phyloP scores from a whole-genome alignment of 2,797 vertebrate species.

The Mus minutoides region DNA sequence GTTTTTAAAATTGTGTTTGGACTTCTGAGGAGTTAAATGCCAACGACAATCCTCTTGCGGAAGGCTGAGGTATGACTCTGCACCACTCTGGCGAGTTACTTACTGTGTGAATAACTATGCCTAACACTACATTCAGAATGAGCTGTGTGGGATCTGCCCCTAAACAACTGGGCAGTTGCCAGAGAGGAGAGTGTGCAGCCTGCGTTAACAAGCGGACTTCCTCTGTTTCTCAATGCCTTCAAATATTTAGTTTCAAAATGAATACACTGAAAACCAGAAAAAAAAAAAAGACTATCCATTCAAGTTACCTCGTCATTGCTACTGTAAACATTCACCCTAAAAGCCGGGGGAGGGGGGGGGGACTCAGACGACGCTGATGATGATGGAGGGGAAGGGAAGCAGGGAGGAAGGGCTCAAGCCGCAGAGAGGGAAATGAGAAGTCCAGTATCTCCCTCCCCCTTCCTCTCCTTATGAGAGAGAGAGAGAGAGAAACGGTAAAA shows the following conservation, averaged over 20 bases:
- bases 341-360: neutral
- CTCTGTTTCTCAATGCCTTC: slow-evolving; percentile 81
- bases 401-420: neutral
- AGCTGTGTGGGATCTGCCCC: slow-evolving; percentile 42
- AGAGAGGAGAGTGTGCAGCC: slow-evolving; percentile 82
- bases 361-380: neutral
- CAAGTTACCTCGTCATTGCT: slow-evolving; percentile 78
- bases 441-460: neutral
- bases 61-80: slow-evolving; percentile 7
- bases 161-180: slow-evolving; percentile 79
- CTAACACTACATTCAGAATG: slow-evolving; percentile 58
- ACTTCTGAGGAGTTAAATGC: neutral
- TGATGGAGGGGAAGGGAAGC: neutral
- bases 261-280: slow-evolving; percentile 77
- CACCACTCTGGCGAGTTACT: slow-evolving; percentile 29
- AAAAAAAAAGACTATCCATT: slow-evolving; percentile 69
- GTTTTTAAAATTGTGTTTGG: neutral
- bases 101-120: slow-evolving; percentile 52
- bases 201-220: slow-evolving; percentile 86
- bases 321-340: slow-evolving; percentile 76
- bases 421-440: neutral
- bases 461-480: neutral
- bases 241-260: slow-evolving; percentile 85
- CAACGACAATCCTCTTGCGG: neutral
- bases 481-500: too few relatives aligned